Base-by-base conservation (phyloP, 2,888 invertebrate species). In the Cerastis rubricosa region DNA sequence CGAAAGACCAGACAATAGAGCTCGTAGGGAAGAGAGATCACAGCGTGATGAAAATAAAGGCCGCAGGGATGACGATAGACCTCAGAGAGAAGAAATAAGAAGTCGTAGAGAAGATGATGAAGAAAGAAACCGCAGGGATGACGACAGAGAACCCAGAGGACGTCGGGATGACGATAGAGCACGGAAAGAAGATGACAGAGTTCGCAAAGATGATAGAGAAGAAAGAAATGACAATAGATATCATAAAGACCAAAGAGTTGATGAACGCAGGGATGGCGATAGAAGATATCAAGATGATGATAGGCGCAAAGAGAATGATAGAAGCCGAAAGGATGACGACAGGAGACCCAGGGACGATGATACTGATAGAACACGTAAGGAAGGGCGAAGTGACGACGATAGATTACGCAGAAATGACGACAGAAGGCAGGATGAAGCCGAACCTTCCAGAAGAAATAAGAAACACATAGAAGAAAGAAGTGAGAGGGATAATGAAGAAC, bases 211-310 rank as follows among this genome's bases (percentile, higher is more conserved):
- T 69, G 69, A 80, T 25, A 59, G 68, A n/a, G 71, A 71, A 71
- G 71, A 69, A 54, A 69, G n/a, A 72, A 72, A 25, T 43, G 43
- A 71, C 45, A 81, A 80, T 2, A 81, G 81, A 76, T 74, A 72
- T 35, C 75, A 74, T 66, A 80, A 81, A 40, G 84, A 85, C n/a
- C 79, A 82, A 51, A 85, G 77, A 57, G 79, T 83, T 72, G 80
- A 75, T 54, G 74, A 81, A 63, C 49, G 47, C 9, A 74, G 54
- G 17, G 73, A 84, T 71, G 79, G 80, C 45, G 78, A 78, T n/a
- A 88, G 77, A 78, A 86, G 70, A 63, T 77, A 83, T 25, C 80
- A 78, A 47, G 83, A 88, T 29, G 85, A 76, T 67, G 84, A 80
- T 19, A 67, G 63, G 79, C 72, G 78, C 19, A 76, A 69, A 40